Evolutionary conservation across 2,888 invertebrate species (phyloP).

Genomic region (Notodonta dromedarius): DNA sequence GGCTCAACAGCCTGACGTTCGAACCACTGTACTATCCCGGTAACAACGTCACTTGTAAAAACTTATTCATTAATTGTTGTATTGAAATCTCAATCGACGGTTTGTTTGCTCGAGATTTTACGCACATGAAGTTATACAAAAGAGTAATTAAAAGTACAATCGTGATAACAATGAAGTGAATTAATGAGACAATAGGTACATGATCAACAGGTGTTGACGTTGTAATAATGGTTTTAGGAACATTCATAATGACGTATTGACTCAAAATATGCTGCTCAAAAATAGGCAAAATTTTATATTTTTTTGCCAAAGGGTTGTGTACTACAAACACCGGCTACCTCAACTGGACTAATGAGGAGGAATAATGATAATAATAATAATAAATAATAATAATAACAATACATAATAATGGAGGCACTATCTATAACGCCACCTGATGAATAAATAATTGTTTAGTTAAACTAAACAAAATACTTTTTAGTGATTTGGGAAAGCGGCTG

Average conservation of each 20-base stretch:
- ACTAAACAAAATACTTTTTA: no score
- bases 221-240: background rate
- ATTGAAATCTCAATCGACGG: conserved; percentile 22
- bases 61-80: conserved; percentile 20
- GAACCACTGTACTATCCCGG: background rate
- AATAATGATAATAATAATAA: no score
- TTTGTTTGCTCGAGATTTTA: conserved; percentile 25
- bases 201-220: background rate
- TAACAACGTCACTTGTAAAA: conserved; percentile 25
- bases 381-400: no score
- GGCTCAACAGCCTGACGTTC: background rate
- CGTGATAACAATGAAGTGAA: conserved; percentile 1
- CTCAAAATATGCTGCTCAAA: background rate
- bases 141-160: conserved; percentile 10
- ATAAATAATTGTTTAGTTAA: no score
- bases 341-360: no score
- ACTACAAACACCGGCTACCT: no score
- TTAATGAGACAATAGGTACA: conserved; percentile 13
- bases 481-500: no score
- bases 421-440: no score
- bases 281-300: background rate
- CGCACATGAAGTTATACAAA: conserved; percentile 18
- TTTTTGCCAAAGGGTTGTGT: no score
- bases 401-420: no score
- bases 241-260: background rate